Evolutionary conservation across 2,797 vertebrate species (phyloP).

Genomic region (Fringilla coelebs): DNA sequence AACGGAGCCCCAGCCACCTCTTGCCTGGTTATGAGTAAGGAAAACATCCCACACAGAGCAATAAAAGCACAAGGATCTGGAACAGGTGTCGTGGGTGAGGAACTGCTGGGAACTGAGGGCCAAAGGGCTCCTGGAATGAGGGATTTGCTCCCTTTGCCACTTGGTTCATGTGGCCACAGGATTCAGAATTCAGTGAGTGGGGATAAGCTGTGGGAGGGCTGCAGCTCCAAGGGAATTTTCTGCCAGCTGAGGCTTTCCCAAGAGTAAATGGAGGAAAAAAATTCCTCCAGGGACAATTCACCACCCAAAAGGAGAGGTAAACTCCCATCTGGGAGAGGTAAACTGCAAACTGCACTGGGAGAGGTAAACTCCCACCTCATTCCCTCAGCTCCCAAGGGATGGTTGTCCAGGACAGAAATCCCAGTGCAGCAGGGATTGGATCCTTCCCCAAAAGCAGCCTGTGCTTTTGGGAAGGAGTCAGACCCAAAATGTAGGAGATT

Average conservation of each 20-base stretch:
- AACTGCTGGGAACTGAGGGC: background rate
- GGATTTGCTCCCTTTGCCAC: background rate
- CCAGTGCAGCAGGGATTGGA: background rate
- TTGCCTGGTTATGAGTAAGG: background rate
- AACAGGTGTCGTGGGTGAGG: background rate
- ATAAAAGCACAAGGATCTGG: background rate
- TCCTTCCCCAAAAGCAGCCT: too few species aligned
- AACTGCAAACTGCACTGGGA: background rate
- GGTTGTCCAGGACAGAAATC: background rate
- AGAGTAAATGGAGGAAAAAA: background rate
- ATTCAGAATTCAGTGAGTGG: background rate
- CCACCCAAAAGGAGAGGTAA: background rate
- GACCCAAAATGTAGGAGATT: background rate
- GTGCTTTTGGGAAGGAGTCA: background rate
- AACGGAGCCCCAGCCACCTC: background rate
- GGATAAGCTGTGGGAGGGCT: background rate
- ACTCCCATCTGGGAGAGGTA: too few species aligned
- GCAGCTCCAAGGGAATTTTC: background rate
- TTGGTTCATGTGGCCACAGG: background rate
- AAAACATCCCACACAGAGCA: background rate
- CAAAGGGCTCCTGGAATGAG: background rate
- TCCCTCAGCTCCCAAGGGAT: background rate
- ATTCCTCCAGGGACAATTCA: background rate
- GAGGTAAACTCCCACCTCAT: background rate
- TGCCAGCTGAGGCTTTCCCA: background rate